Base-by-base conservation (phyloP, 2,888 invertebrate genomes). In the Cyclophora punctaria region DNA sequence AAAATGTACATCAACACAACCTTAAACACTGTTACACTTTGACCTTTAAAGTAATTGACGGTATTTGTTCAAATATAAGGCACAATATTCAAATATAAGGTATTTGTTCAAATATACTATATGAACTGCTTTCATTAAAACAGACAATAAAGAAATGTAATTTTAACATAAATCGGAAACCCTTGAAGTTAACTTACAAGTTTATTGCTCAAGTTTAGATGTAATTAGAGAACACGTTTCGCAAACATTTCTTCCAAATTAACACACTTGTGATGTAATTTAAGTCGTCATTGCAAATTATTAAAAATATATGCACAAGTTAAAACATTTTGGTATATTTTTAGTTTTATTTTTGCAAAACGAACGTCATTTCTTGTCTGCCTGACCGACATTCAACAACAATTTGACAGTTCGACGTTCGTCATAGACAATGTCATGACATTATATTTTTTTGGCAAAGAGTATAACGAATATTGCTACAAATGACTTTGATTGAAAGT, bases 121-220 rank as follows among this genome's bases (percentile, higher is more conserved):
- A 20, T 20, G 20, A 20, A 20, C 20, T 20, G 20, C 20, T 20
- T 20, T 20, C 20, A 20, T 45, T 48, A 42, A 48, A 51, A 60
- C 62, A 60, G 60, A n/a, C n/a, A n/a, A n/a, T n/a, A n/a, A n/a
- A n/a, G n/a, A 62, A 66, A 65, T 66, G 64, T 62, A 63, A 63
- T 49, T 20, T 20, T 55, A 74, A 72, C 69, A 20, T 37, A 37
- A 37, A 5, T 5, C 73, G 56, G 78, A 83, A 80, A 75, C 77
- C 77, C 54, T 69, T 68, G 57, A 78, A 78, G 71, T 75, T 71
- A 74, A 79, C 80, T 78, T 74, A 80, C 78, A 64, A 63, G 49
- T 70, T 72, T 73, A 69, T 66, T 69, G 72, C 57, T 63, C 66
- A 62, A 58, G 61, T 62, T 66, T 57, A 62, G 54, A 57, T 59